Evolutionary conservation across 2,797 vertebrate genomes (phyloP), one percentile per base, ranked within the genome.

Genomic region (Xenops minutus): DNA sequence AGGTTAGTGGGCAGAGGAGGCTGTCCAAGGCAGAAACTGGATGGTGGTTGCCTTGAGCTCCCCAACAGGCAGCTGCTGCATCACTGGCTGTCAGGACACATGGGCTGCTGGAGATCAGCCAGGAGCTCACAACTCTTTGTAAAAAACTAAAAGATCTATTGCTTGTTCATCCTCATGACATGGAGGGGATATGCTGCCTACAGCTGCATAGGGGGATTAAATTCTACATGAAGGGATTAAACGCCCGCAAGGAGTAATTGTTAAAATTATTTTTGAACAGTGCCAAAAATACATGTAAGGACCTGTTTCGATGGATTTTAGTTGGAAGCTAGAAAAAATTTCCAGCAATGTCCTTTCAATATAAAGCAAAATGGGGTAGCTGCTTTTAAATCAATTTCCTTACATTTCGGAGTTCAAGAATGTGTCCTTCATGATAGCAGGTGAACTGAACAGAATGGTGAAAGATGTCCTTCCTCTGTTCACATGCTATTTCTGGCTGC

Each of bases 41-140:
- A 29, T 58, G 24, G 11, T 0, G 3, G n/a, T 59, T 66, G 37
- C n/a, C 36, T 63, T 66, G 71, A 66, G 37, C 4, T 62, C 10
- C 24, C 22, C 0, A 1, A 1, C 0, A 12, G 23, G 18, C 3
- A 4, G 11, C 17, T 90, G 58, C 12, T n/a, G 37, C 37, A 14
- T 41, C 14, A 7, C 11, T 69, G 36, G 12, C 51, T 73, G 26
- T 46, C 15, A 36, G 51, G 46, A 7, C 29, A 41, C 0, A 0
- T 1, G 3, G 34, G 37, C 24, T 80, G 39, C 39, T 82, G 30
- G 22, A 14, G 7, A 78, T 32, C 26, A 55, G 18, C 16, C 34
- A 46, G 34, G 30, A 84, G 29, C 37, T 62, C 22, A 6, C 17
- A 34, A 7, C 4, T 41, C 10, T 56, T 73, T 3, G 7, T 32